Evolutionary conservation across 2,888 invertebrate species (phyloP).

Genomic region (Lithophane leautieri): DNA sequence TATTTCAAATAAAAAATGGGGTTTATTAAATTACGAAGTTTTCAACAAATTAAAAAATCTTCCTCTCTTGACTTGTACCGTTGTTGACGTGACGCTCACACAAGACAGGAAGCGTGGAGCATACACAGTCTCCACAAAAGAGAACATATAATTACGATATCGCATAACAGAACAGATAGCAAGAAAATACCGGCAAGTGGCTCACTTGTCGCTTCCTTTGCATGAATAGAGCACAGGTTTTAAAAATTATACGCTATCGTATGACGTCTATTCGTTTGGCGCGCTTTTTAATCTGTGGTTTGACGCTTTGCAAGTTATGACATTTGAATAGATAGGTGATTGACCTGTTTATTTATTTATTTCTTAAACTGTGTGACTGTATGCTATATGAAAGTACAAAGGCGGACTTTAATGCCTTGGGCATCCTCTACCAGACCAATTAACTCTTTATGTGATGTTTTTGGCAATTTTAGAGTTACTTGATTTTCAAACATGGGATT

Average conservation of each 20-base stretch:
- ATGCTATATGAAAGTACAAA: not conserved
- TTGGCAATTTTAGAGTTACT: not conserved
- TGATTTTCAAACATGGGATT: not conserved
- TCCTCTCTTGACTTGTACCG: constrained; percentile 67
- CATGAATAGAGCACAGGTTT: constrained; percentile 69
- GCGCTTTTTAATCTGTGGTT: constrained; percentile 44
- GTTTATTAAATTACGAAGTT: not conserved
- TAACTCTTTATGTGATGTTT: not conserved
- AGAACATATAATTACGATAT: constrained; percentile 88
- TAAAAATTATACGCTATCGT: constrained; percentile 66
- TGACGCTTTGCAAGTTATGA: constrained; percentile 33
- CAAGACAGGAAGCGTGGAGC: constrained; percentile 84
- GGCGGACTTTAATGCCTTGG: not conserved
- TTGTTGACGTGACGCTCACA: constrained; percentile 65
- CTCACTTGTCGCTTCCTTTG: constrained; percentile 84
- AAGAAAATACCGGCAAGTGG: constrained; percentile 77
- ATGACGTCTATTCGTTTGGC: constrained; percentile 41
- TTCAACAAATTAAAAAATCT: not conserved
- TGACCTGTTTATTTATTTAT: constrained; percentile 21
- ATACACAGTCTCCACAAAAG: constrained; percentile 82
- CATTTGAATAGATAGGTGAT: constrained; percentile 37
- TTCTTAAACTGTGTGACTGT: not conserved
- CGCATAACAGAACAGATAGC: constrained; percentile 77
- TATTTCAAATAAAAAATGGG: no score
- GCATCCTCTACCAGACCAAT: no score